Percentiles rank a stretch among this genome's conserved stretches.
Conservation (phyloP, 2,113 vertebrate species). For the Leucosticte australis region DNA sequence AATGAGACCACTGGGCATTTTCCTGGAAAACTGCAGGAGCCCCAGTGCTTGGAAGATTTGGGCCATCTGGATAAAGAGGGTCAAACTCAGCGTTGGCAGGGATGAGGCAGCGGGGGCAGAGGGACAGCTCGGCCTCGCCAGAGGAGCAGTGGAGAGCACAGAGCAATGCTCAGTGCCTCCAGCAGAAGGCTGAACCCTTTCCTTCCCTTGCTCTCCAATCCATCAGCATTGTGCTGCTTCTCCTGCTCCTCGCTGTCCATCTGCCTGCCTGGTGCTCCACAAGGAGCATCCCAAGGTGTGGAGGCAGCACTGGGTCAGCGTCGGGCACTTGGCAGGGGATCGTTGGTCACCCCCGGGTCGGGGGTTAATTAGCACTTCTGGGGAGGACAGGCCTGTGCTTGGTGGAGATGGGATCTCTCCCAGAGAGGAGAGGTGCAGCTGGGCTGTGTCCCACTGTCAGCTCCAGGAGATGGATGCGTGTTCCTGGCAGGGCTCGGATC, state of each 20-base stretch:
- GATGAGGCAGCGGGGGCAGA: background rate
- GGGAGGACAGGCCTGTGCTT: background rate
- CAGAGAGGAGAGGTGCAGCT: background rate
- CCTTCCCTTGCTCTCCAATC: conserved; percentile 14
- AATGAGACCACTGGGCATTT: conserved; percentile 52
- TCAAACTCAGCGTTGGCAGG: conserved; percentile 61
- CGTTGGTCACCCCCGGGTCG: rapidly evolving
- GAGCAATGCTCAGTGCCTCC: conserved; percentile 33
- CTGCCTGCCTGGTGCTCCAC: background rate
- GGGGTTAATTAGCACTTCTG: background rate
- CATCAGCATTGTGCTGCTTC: background rate
- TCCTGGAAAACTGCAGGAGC: conserved; percentile 21
- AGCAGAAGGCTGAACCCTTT: conserved; percentile 45
- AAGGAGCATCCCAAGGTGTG: background rate
- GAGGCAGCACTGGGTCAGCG: background rate
- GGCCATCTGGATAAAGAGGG: conserved; percentile 77
- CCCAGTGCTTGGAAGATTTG: conserved; percentile 18
- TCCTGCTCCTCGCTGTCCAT: background rate
- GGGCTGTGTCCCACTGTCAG: background rate
- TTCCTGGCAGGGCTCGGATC: background rate
- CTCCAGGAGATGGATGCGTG: rapidly evolving
- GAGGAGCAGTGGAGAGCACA: conserved; percentile 45
- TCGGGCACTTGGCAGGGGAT: background rate
- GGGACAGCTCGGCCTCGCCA: background rate
- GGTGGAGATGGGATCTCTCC: background rate